Evolutionary conservation across 2,113 vertebrate species (phyloP).

Genomic region (Herpailurus yagouaroundi): DNA sequence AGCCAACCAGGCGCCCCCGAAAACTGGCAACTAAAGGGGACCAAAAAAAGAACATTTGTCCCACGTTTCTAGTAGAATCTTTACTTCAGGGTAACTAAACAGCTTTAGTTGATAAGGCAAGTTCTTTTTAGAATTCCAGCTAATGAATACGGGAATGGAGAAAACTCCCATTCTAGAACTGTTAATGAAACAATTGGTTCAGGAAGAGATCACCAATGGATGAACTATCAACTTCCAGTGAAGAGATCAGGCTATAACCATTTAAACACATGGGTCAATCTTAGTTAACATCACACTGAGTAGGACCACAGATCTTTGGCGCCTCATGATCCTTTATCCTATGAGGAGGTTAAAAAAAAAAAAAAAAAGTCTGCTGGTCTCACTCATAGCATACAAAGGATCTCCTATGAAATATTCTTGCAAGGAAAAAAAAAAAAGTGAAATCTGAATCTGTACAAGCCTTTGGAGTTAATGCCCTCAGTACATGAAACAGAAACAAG

Average conservation of each 20-base stretch:
- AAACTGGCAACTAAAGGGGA: neutral
- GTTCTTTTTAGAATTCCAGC: neutral
- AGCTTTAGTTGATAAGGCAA: neutral
- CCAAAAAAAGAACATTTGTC: neutral
- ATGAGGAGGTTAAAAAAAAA: neutral
- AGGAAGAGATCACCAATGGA: neutral
- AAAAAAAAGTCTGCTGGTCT: neutral
- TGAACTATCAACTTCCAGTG: neutral
- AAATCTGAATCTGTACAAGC: neutral
- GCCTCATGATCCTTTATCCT: neutral
- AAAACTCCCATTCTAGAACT: neutral
- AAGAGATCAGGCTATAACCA: neutral
- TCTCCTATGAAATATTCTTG: neutral
- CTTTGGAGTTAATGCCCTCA: neutral
- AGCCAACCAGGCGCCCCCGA: too few species aligned
- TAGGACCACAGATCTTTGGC: neutral
- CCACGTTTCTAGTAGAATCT: neutral
- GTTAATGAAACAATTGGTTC: neutral
- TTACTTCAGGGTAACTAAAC: conserved; percentile 1
- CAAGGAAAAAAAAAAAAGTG: neutral
- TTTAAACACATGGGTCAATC: neutral
- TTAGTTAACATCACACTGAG: neutral
- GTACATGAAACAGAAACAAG: neutral
- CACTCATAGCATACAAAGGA: neutral
- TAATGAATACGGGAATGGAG: neutral